Conservation (phyloP, 35 echinoderm and acorn worm species). For the Heliocidaris erythrogramma region DNA sequence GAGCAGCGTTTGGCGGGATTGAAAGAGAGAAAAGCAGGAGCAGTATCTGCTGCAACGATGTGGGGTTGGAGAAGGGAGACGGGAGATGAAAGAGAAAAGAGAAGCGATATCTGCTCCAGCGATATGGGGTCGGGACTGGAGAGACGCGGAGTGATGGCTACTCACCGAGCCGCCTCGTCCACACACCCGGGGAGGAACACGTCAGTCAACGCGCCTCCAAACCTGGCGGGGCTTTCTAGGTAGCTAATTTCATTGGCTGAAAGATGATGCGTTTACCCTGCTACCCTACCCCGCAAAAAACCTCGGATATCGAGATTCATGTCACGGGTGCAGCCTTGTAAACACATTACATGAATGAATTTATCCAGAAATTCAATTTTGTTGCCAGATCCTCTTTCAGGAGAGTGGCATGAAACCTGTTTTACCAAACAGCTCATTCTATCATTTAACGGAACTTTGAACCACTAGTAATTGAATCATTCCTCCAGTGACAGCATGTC, state of each 20-base stretch:
- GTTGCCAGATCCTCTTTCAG: not conserved
- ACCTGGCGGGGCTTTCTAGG: slow-evolving; percentile 17
- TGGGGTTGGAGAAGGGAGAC: not conserved
- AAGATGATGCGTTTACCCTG: not conserved
- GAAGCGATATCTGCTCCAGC: not conserved
- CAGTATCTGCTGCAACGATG: not conserved
- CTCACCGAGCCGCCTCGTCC: not conserved
- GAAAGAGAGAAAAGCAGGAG: not conserved
- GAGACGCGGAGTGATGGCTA: not conserved
- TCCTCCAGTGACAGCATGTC: not conserved
- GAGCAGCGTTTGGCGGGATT: not conserved
- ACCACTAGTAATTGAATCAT: not conserved
- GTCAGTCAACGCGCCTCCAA: slow-evolving; percentile 24
- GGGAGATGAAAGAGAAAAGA: not conserved
- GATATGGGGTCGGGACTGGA: not conserved
- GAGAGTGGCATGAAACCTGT: not conserved
- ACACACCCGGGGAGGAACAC: not conserved
- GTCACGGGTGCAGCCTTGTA: not conserved
- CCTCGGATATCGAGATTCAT: not conserved
- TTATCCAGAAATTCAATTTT: not conserved
- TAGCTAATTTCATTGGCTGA: slow-evolving; percentile 42
- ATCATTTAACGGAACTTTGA: not conserved
- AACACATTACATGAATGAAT: not conserved
- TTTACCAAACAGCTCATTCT: not conserved
- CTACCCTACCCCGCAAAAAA: not conserved